Evolutionary conservation across 2,888 invertebrate species (phyloP).

Genomic region (Epinotia ramella): DNA sequence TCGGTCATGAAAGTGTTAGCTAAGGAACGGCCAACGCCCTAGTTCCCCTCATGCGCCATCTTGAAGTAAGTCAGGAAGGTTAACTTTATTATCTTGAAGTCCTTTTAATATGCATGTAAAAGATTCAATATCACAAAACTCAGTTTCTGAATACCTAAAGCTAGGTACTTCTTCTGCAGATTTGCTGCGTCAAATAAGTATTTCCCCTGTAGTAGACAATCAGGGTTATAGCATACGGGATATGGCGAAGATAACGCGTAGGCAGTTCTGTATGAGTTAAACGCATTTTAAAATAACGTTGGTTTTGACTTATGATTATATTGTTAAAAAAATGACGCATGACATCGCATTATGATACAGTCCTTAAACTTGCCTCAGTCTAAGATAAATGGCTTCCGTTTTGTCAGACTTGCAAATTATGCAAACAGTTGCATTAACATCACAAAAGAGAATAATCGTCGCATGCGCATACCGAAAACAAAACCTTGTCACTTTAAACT

Average conservation of each 20-base stretch:
- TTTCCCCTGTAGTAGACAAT: neutral
- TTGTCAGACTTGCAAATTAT: constrained; percentile 44
- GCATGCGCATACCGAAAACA: constrained; percentile 13
- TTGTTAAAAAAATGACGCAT: constrained; percentile 7
- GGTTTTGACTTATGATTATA: neutral
- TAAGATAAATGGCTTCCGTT: constrained; percentile 46
- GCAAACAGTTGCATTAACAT: constrained; percentile 31
- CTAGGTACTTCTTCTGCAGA: no score
- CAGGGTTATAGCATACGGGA: neutral
- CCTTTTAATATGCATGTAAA: no score
- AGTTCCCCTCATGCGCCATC: no score
- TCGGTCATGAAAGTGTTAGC: neutral
- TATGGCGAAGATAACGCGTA: neutral
- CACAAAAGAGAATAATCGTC: constrained; percentile 28
- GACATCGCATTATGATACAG: constrained; percentile 8
- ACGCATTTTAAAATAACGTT: neutral
- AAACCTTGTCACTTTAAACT: constrained; percentile 7
- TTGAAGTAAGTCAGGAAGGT: no score
- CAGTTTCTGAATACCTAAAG: no score
- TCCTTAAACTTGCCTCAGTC: constrained; percentile 3
- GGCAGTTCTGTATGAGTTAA: neutral
- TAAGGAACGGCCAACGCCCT: constrained; percentile 8
- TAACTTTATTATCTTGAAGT: no score
- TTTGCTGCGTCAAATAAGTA: no score
- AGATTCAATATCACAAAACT: no score